Percentiles rank a stretch among this genome's conserved stretches.
These are phyloP conservation scores for Styela clava DNA, from an alignment of 23 tunicate species.

Conservation along the genomic window DNA sequence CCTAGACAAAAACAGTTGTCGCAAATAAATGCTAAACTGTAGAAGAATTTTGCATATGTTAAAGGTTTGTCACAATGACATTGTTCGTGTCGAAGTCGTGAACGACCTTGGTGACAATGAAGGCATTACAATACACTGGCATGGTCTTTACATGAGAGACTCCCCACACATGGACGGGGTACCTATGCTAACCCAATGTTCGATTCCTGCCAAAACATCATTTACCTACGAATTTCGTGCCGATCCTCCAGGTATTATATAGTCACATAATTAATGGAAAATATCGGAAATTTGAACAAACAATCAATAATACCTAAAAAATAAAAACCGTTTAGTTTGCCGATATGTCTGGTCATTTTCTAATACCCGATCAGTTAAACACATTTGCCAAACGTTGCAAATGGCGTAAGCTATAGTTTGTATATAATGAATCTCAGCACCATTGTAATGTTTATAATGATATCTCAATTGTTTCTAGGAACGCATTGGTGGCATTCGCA, in stretches of 20 bases:
- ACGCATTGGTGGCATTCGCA: constrained; percentile 99
- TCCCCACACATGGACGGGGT: constrained; percentile 94
- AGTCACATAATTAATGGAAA: too few relatives aligned
- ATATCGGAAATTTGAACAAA: neutral
- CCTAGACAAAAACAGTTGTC: too few relatives aligned
- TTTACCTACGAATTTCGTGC: constrained; percentile 70
- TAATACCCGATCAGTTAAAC: too few relatives aligned
- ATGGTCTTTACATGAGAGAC: constrained; percentile 67
- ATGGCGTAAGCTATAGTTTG: too few relatives aligned
- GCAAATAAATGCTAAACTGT: too few relatives aligned
- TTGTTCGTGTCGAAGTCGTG: constrained; percentile 38
- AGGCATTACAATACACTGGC: constrained; percentile 93
- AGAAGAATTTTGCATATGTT: too few relatives aligned
- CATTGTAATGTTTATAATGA: too few relatives aligned
- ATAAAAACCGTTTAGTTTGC: neutral
- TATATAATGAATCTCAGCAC: too few relatives aligned
- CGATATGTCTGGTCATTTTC: neutral
- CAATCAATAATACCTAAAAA: neutral
- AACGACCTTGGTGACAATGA: constrained; percentile 67
- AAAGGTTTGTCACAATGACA: constrained; percentile 76
- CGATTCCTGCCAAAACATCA: constrained; percentile 54
- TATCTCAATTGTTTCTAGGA: constrained; percentile 28
- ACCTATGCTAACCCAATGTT: constrained; percentile 86
- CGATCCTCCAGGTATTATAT: constrained; percentile 69
- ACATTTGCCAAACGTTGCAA: too few relatives aligned